Evolutionary conservation across 1,140 invertebrate species (phyloP).

Genomic region (Drosophila nikananu): DNA sequence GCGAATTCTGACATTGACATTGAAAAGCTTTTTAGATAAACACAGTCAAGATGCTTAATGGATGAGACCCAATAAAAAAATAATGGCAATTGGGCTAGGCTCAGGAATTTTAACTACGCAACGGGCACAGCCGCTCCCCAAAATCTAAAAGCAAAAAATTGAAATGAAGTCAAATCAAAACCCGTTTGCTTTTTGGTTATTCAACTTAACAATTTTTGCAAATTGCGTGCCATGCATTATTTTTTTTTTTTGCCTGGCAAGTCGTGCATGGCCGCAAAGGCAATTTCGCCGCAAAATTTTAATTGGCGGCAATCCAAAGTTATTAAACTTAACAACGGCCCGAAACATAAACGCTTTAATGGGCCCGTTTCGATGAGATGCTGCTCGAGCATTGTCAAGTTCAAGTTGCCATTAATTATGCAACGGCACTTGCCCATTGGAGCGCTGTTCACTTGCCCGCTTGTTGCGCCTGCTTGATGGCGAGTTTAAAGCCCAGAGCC

Average conservation of each 20-base stretch:
- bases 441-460: constrained; percentile 11
- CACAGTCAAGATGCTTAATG: constrained; percentile 42
- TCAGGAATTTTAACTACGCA: constrained; percentile 56
- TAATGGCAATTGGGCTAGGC: constrained; percentile 36
- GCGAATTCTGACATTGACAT: constrained; percentile 77
- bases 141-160: constrained; percentile 20
- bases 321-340: constrained; percentile 73
- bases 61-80: constrained; percentile 18
- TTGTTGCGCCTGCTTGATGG: constrained; percentile 14
- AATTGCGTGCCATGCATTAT: constrained; percentile 77
- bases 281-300: constrained; percentile 64
- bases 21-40: constrained; percentile 56
- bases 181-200: constrained; percentile 69
- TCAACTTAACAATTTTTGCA: constrained; percentile 60
- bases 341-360: constrained; percentile 61
- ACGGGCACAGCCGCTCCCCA: constrained; percentile 51
- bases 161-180: constrained; percentile 41
- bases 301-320: constrained; percentile 76
- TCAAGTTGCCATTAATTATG: constrained; percentile 78
- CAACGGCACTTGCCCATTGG: constrained; percentile 49
- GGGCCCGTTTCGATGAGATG: constrained; percentile 38
- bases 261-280: constrained; percentile 52
- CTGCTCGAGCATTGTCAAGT: constrained; percentile 69
- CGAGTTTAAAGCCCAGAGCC: constrained; percentile 26
- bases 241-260: constrained; percentile 39